Percentiles rank a stretch among this genome's conserved stretches.
Conservation (phyloP, 1,140 invertebrate species). For the Heliconius himera region DNA sequence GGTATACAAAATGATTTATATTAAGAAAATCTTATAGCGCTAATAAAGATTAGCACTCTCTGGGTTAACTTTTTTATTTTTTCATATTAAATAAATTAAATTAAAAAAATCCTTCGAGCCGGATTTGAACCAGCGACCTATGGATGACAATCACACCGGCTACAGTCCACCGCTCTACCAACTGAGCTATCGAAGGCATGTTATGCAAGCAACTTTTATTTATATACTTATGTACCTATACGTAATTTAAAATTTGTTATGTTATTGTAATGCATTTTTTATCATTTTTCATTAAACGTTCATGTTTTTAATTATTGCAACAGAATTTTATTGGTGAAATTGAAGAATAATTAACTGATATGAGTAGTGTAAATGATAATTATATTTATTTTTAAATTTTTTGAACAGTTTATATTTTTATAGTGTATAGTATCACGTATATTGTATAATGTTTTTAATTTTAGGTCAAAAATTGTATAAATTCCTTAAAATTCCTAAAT, state of each 20-base stretch:
- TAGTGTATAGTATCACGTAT: too few relatives aligned
- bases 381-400: too few relatives aligned
- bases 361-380: background rate
- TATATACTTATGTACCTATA: background rate
- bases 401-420: too few relatives aligned
- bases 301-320: background rate
- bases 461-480: background rate
- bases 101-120: constrained; percentile 55
- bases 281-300: background rate
- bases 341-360: background rate
- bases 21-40: too few relatives aligned
- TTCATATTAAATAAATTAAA: too few relatives aligned
- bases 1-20: too few relatives aligned
- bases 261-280: background rate
- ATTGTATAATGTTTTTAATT: background rate
- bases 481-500: too few relatives aligned
- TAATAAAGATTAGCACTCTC: too few relatives aligned
- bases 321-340: background rate
- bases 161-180: constrained; percentile 81
- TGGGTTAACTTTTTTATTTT: too few relatives aligned
- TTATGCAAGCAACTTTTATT: background rate
- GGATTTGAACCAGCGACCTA: constrained; percentile 81
- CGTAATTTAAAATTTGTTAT: background rate
- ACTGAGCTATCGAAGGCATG: constrained; percentile 77
- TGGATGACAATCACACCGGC: constrained; percentile 64